Conservation (phyloP, 2,888 invertebrate genomes). For the Caenorhabditis macrosperma region DNA sequence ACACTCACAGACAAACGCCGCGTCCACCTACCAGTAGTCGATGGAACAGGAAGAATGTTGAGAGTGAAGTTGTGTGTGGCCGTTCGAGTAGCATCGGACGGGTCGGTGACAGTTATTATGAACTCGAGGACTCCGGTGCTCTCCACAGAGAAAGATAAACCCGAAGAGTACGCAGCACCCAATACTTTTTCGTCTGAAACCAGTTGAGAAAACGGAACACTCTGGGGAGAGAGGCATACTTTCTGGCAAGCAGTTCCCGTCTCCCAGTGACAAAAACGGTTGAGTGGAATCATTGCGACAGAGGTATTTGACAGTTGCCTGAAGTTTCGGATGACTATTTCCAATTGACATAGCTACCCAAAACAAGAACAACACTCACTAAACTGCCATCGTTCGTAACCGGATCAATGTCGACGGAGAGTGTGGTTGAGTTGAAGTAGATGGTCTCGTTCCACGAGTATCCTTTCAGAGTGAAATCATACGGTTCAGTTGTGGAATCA, state of each 20-base stretch:
- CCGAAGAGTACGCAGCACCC: neutral
- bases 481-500: slow-evolving; percentile 2
- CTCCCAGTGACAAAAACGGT: slow-evolving; percentile 8
- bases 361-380: neutral
- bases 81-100: neutral
- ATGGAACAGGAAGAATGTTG: slow-evolving; percentile 28
- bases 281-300: slow-evolving; percentile 23
- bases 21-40: slow-evolving; percentile 32
- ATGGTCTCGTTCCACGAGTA: slow-evolving; percentile 31
- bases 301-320: slow-evolving; percentile 29
- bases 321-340: slow-evolving; percentile 1
- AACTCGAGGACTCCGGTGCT: slow-evolving; percentile 33
- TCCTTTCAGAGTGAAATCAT: slow-evolving; percentile 32
- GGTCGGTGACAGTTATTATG: slow-evolving; percentile 33
- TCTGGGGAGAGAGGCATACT: neutral
- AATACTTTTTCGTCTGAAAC: slow-evolving; percentile 11
- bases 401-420: slow-evolving; percentile 37
- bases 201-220: neutral
- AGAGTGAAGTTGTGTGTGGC: slow-evolving; percentile 49
- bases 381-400: slow-evolving; percentile 21
- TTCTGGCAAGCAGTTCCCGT: slow-evolving; percentile 16
- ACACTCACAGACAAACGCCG: too few species aligned
- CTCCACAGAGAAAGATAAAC: slow-evolving; percentile 5
- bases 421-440: neutral
- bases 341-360: too few species aligned